Base-by-base conservation (phyloP, 2,888 invertebrate genomes). In the Ischnura elegans region DNA sequence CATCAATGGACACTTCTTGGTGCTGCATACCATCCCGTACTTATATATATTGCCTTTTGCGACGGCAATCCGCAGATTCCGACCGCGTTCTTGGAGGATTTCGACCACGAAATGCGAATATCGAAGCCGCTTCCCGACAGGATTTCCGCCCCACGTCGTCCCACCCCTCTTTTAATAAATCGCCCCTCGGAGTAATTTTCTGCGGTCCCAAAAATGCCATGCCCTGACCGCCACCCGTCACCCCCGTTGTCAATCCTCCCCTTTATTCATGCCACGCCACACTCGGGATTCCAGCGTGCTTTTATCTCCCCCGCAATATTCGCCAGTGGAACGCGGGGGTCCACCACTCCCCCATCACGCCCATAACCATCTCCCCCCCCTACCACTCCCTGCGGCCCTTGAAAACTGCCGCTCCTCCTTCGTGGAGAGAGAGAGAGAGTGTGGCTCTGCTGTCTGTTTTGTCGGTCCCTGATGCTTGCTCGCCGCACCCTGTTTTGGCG, bases 281-380 rank as follows among this genome's bases (percentile, higher is more conserved):
- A 19, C 61, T 21, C 90, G 61, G n/a, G 29, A 90, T 90, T 90
- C 90, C 90, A 25, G 5, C 90, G 86, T 45, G 86, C 42, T 42
- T 46, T 86, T 76, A 43, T 86, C 43, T n/a, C 21, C 86, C 8
- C 46, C 86, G 86, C 86, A 86, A 86, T 86, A 86, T 86, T 86
- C 45, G 45, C 25, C 45, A 19, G 8, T 13, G 46, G 86, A 86
- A 45, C 86, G 46, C 85, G 45, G 45, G 42, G 6, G 21, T 25
- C 45, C 21, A n/a, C 45, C 13, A 6, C 19, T 8, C 45, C 46
- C 36, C 21, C 46, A 13, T 25, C 43, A 25, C 45, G 16, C 25
- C 36, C 43, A n/a, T n/a, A 19, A 85, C 85, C 19, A 13, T 76
- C n/a, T n/a, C n/a, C n/a, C n/a, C n/a, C 45, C 21, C 85, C 42